phyloP scores from a whole-genome alignment of 2,797 vertebrate genomes.

The Brotula barbata region DNA sequence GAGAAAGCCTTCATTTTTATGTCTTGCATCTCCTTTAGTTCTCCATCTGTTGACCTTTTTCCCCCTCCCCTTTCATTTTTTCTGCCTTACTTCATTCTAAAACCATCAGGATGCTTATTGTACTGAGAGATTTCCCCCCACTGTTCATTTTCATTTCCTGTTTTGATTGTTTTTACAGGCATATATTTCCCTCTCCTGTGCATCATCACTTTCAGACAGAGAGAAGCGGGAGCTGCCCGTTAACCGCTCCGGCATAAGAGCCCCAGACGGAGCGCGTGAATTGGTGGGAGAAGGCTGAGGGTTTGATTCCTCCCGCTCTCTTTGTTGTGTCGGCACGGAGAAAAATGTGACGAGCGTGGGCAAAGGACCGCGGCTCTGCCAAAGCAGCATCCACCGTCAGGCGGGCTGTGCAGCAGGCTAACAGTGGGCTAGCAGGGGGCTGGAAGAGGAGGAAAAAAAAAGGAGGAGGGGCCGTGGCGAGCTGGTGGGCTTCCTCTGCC shows the following conservation, averaged over 20 bases:
- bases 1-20: neutral
- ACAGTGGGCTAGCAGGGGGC: conserved; percentile 44
- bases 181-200: conserved; percentile 30
- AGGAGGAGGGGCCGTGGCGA: conserved; percentile 73
- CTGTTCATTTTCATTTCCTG: neutral
- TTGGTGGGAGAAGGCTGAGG: conserved; percentile 52
- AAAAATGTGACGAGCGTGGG: conserved; percentile 50
- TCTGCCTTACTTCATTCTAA: neutral
- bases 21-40: too few species aligned
- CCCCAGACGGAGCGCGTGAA: conserved; percentile 59
- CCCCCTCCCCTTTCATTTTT: too few species aligned
- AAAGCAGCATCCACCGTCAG: conserved; percentile 51
- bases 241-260: conserved; percentile 50
- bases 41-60: too few species aligned
- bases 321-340: conserved; percentile 63
- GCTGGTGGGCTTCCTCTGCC: conserved; percentile 75
- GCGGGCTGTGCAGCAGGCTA: conserved; percentile 61
- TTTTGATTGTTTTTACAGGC: conserved; percentile 10
- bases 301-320: conserved; percentile 22
- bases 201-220: conserved; percentile 40
- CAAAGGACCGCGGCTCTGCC: conserved; percentile 43
- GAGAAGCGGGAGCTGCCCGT: conserved; percentile 52
- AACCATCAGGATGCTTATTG: too few species aligned
- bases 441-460: conserved; percentile 53
- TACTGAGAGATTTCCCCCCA: too few species aligned